These are phyloP conservation scores for Agonopterix heracliana DNA, from an alignment of 2,888 invertebrate genomes.

Conservation along the genomic window DNA sequence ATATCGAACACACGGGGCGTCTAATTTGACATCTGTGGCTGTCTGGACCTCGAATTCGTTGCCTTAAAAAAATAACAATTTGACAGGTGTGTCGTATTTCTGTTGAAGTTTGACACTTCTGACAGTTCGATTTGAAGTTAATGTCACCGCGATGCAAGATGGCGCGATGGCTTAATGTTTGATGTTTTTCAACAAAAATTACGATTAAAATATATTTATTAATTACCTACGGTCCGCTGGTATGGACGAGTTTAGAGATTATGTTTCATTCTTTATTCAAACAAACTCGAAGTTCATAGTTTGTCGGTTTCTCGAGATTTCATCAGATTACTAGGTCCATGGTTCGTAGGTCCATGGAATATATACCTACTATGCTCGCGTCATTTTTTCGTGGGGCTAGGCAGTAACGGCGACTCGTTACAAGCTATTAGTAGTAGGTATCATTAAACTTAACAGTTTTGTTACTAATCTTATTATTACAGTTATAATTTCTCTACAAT, in stretches of 20 bases:
- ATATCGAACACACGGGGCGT: slow-evolving; percentile 66
- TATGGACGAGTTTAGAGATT: slow-evolving; percentile 34
- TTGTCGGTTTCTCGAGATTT: no score
- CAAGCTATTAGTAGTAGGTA: no score
- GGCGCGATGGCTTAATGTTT: slow-evolving; percentile 49
- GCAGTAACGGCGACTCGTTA: no score
- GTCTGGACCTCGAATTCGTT: slow-evolving; percentile 36
- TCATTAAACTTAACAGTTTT: no score
- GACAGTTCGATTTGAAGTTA: slow-evolving; percentile 58
- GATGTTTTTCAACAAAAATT: slow-evolving; percentile 57
- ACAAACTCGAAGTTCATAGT: no score
- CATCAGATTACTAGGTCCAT: no score
- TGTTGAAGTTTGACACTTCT: slow-evolving; percentile 64
- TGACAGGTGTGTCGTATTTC: slow-evolving; percentile 69
- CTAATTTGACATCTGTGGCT: slow-evolving; percentile 69
- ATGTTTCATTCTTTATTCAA: background rate
- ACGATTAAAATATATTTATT: slow-evolving; percentile 40
- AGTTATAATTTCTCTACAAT: no score
- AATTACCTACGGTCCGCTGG: slow-evolving; percentile 26
- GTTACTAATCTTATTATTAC: no score
- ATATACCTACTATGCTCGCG: no score
- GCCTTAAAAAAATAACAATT: slow-evolving; percentile 46
- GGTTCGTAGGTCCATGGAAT: no score
- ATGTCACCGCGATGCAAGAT: slow-evolving; percentile 37
- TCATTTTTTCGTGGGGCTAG: no score